phyloP scores from a whole-genome alignment of 1,140 invertebrate species.

The Zaprionus gabonicus region DNA sequence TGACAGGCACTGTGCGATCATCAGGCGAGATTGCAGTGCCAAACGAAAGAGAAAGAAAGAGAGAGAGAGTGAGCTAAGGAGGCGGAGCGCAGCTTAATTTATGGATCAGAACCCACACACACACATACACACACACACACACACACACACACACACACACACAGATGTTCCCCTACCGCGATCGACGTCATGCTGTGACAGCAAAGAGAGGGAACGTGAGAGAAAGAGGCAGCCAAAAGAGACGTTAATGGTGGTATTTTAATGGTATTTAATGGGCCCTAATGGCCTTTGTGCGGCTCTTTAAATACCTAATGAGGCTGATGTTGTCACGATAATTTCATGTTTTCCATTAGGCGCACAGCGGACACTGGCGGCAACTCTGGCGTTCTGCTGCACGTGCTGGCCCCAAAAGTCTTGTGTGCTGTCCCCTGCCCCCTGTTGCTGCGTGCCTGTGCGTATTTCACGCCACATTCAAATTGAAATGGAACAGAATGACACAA shows the following conservation, averaged over 20 bases:
- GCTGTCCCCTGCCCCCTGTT: neutral
- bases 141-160: neutral
- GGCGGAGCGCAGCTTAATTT: neutral
- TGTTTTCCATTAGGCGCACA: conserved; percentile 69
- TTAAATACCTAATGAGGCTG: conserved; percentile 41
- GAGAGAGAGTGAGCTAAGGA: neutral
- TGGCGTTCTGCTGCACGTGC: neutral
- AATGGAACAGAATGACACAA: conserved; percentile 40
- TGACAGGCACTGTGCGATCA: conserved; percentile 75
- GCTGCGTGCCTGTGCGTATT: conserved; percentile 54
- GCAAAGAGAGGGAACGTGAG: neutral
- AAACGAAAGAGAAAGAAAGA: conserved; percentile 3
- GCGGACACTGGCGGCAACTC: conserved; percentile 14
- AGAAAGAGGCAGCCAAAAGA: neutral
- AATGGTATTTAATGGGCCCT: conserved; percentile 4
- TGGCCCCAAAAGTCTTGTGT: neutral
- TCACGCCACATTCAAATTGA: conserved; percentile 73
- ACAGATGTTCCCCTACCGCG: neutral
- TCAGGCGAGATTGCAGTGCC: conserved; percentile 54
- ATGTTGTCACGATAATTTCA: conserved; percentile 79
- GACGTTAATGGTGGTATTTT: conserved; percentile 10
- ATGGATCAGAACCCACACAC: neutral
- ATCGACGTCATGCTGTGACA: conserved; percentile 17
- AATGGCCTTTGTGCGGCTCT: neutral
- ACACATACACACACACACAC: neutral